Percentiles rank a stretch among this genome's conserved stretches.
Evolutionary conservation across 23 tunicate species (phyloP).

Genomic region (Styela plicata): DNA sequence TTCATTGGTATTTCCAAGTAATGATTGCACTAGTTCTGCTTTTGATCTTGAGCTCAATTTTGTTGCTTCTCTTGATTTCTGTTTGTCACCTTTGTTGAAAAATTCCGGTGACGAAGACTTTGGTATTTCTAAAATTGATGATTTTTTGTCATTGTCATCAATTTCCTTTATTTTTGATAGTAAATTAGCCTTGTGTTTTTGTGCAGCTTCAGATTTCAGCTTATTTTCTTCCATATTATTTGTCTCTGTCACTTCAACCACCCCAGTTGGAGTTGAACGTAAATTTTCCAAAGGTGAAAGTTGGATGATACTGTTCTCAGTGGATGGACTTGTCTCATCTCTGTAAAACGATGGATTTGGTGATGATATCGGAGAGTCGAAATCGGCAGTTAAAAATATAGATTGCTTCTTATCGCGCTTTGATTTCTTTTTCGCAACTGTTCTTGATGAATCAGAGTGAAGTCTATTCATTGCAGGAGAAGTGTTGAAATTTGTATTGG

Average conservation of each 20-base stretch:
- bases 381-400: slow-evolving; percentile 69
- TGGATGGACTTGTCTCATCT: slow-evolving; percentile 19
- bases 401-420: not conserved
- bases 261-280: not conserved
- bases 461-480: not conserved
- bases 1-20: slow-evolving; percentile 11
- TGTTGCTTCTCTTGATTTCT: not conserved
- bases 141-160: slow-evolving; percentile 1
- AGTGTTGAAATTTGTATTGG: not conserved
- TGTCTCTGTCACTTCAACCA: not conserved
- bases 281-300: not conserved
- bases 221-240: no score
- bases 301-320: not conserved
- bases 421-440: not conserved
- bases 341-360: slow-evolving; percentile 54
- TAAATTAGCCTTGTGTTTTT: not conserved
- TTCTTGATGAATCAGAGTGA: slow-evolving; percentile 7
- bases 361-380: slow-evolving; percentile 48
- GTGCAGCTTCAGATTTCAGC: not conserved
- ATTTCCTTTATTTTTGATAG: not conserved
- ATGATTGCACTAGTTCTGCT: not conserved
- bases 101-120: not conserved
- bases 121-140: not conserved
- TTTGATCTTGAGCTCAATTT: not conserved
- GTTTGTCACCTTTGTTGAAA: not conserved